phyloP scores from a whole-genome alignment of 1,140 invertebrate genomes.

The Orussus abietinus region DNA sequence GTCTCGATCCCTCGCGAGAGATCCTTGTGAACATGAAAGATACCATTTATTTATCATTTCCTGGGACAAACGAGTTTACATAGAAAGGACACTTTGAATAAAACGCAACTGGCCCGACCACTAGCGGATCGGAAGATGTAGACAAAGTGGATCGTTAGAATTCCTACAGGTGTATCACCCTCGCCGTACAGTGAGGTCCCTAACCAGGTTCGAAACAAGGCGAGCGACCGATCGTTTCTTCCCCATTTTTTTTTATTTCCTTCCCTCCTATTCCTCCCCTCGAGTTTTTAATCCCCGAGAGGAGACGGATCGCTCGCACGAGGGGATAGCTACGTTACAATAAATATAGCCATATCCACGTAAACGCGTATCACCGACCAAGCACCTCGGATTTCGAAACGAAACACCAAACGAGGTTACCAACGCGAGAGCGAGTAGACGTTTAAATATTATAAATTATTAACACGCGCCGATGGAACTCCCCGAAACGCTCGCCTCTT shows the following conservation, averaged over 20 bases:
- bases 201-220: too few relatives aligned
- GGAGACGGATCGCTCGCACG: too few relatives aligned
- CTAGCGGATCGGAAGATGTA: constrained; percentile 35
- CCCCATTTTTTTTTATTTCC: too few relatives aligned
- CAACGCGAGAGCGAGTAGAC: constrained; percentile 11
- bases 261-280: background rate
- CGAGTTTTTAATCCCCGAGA: too few relatives aligned
- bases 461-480: too few relatives aligned
- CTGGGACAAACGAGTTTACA: constrained; percentile 46
- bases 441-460: too few relatives aligned
- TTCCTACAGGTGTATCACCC: background rate
- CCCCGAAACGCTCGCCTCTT: too few relatives aligned
- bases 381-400: constrained; percentile 19
- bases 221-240: too few relatives aligned
- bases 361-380: constrained; percentile 27
- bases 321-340: too few relatives aligned
- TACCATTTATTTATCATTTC: constrained; percentile 49
- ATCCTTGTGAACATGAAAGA: constrained; percentile 31
- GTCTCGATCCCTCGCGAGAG: too few relatives aligned
- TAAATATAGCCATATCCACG: too few relatives aligned
- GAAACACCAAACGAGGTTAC: constrained; percentile 9
- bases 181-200: background rate
- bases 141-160: constrained; percentile 27
- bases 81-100: constrained; percentile 49
- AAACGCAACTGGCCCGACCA: constrained; percentile 41